Evolutionary conservation across 2,113 vertebrate genomes (phyloP), one percentile per base, ranked within the genome.

Genomic region (Halichoeres trimaculatus): DNA sequence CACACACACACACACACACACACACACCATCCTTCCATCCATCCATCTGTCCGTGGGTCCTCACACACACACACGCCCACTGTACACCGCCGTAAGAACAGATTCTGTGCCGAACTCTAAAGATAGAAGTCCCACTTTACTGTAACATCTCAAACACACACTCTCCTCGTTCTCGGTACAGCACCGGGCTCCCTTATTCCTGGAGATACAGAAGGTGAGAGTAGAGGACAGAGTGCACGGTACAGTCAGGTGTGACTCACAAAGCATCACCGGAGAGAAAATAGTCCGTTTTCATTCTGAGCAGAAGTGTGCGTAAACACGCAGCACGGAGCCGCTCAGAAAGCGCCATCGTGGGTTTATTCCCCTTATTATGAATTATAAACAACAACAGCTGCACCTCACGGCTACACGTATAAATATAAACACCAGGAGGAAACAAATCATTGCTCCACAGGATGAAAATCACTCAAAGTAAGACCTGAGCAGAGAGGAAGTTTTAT

Each of bases 51-150:
- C 70, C 59, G 57, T 65, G 1, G 66, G 30, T 38, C 75, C 57
- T 12, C 51, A 23, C 63, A 87, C 91, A 20, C 2, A 10, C 38
- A 24, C 24, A 22, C 57, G 34, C 75, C 93, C 93, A 95, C 94
- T 95, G 93, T 95, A 94, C 30, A 6, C 92, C 86, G 83, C 88
- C 85, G 86, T 93, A 96, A 95, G 93, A 94, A 95, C 92, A 92
- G 76, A 89, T 94, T 91, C 91, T 30, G 92, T 94, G 91, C 87
- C 77, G 89, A 70, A 65, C 73, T 77, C 65, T 38, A 11, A 1
- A 52, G 30, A 72, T 26, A 47, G 24, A 74, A 22, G 45, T 47
- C 24, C 5, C 22, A 61, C 64, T 70, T 70, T 55, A 34, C 55
- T 26, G 53, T 20, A 40, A 70, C 30, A 47, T 4, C 41, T 14